Percentiles rank a stretch among this genome's conserved stretches.
phyloP scores from a whole-genome alignment of 2,888 invertebrate species.

The Leistus spinibarbis region DNA sequence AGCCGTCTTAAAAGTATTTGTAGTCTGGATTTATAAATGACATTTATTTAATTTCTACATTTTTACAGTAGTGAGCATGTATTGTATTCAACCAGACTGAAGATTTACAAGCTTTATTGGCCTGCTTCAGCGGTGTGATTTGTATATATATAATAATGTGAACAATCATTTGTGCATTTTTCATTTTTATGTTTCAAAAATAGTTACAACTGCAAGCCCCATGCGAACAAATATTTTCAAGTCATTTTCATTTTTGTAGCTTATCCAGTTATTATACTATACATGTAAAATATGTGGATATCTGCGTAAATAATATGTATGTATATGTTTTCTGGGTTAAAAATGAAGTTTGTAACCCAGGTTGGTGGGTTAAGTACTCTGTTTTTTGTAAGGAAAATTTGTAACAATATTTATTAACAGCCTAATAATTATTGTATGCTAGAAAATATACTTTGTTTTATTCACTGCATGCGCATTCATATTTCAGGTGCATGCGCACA shows the following conservation, averaged over 20 bases:
- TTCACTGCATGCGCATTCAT: not conserved
- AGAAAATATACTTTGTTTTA: slow-evolving; percentile 43
- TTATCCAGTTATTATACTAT: slow-evolving; percentile 39
- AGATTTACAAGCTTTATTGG: slow-evolving; percentile 17
- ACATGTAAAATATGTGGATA: slow-evolving; percentile 59
- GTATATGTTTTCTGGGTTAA: slow-evolving; percentile 44
- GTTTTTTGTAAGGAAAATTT: slow-evolving; percentile 54
- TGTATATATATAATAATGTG: slow-evolving; percentile 30
- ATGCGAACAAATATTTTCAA: not conserved
- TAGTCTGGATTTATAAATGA: slow-evolving; percentile 14
- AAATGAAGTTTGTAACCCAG: slow-evolving; percentile 41
- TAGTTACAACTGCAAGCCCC: not conserved
- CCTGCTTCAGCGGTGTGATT: slow-evolving; percentile 35
- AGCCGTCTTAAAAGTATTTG: slow-evolving; percentile 30
- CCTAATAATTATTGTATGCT: slow-evolving; percentile 55
- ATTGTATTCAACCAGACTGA: slow-evolving; percentile 18
- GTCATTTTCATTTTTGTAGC: slow-evolving; percentile 5
- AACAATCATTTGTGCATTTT: slow-evolving; percentile 14
- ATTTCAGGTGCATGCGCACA: not conserved
- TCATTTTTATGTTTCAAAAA: not conserved
- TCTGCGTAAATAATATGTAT: slow-evolving; percentile 47
- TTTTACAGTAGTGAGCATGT: slow-evolving; percentile 32
- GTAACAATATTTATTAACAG: slow-evolving; percentile 55
- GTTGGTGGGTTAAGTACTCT: slow-evolving; percentile 48
- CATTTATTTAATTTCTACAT: slow-evolving; percentile 16